Conservation (phyloP, 2,888 invertebrate genomes). For the Neoascia interrupta region DNA sequence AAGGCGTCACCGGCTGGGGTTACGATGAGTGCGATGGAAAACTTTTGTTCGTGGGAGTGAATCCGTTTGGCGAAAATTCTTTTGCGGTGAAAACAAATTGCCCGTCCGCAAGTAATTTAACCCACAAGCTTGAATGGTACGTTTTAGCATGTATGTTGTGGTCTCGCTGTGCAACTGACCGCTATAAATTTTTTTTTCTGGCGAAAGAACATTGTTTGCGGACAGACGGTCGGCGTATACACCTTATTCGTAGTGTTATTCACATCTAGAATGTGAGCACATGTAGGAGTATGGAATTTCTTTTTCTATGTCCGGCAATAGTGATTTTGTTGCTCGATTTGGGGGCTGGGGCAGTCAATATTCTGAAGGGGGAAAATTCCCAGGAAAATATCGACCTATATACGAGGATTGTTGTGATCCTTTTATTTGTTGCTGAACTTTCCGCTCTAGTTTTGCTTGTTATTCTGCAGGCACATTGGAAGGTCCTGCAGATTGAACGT, state of each 20-base stretch:
- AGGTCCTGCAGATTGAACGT: conserved; percentile 9
- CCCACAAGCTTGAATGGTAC: conserved; percentile 35
- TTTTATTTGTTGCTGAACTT: conserved; percentile 9
- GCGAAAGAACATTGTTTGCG: neutral
- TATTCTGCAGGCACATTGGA: conserved; percentile 12
- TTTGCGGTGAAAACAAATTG: conserved; percentile 55
- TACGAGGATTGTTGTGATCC: conserved; percentile 24
- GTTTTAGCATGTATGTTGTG: conserved; percentile 32
- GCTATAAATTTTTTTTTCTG: conserved; percentile 54
- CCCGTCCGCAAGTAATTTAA: conserved; percentile 55
- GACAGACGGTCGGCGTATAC: neutral
- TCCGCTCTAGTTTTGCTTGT: conserved; percentile 13
- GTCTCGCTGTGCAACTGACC: conserved; percentile 50
- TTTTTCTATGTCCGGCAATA: conserved; percentile 55
- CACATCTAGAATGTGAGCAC: neutral
- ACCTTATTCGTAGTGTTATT: neutral
- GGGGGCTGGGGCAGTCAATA: neutral
- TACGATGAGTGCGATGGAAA: conserved; percentile 24
- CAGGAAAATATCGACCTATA: conserved; percentile 25
- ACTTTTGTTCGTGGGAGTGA: conserved; percentile 25
- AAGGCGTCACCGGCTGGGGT: conserved; percentile 34
- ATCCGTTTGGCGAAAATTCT: conserved; percentile 47
- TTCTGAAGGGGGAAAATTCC: conserved; percentile 19
- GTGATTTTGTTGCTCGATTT: conserved; percentile 40
- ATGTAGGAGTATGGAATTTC: neutral